Evolutionary conservation across 2,797 vertebrate genomes (phyloP).

Genomic region (Muscicapa comitata): DNA sequence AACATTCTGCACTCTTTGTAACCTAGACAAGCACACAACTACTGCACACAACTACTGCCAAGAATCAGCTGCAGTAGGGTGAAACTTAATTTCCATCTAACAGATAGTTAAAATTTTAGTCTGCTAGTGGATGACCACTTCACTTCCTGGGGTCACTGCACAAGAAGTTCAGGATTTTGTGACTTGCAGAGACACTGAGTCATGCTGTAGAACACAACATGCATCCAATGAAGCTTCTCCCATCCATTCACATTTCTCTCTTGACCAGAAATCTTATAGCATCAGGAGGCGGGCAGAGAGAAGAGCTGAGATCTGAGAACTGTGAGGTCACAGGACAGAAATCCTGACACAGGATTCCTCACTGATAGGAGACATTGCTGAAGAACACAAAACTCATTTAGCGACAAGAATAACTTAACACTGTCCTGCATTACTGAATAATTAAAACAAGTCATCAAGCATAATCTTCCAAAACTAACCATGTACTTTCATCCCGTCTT

Average conservation of each 20-base stretch:
- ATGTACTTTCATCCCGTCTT: not conserved
- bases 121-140: rapidly evolving
- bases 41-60: too few relatives aligned
- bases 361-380: not conserved
- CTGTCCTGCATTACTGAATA: not conserved
- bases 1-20: not conserved
- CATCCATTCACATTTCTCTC: not conserved
- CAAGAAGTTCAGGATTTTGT: not conserved
- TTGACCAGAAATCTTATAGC: not conserved
- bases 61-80: not conserved
- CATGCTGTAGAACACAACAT: not conserved
- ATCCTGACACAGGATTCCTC: not conserved
- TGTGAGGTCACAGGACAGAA: not conserved
- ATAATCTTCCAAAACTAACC: not conserved
- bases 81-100: not conserved
- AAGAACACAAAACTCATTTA: not conserved
- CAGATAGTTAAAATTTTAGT: not conserved
- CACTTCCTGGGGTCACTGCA: not conserved
- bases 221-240: not conserved
- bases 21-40: not conserved
- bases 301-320: not conserved
- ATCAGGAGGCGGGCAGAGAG: not conserved
- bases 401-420: not conserved
- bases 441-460: not conserved
- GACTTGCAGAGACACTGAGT: not conserved